Conservation (phyloP, 2,113 vertebrate species). For the Chaetorhynchus papuensis region DNA sequence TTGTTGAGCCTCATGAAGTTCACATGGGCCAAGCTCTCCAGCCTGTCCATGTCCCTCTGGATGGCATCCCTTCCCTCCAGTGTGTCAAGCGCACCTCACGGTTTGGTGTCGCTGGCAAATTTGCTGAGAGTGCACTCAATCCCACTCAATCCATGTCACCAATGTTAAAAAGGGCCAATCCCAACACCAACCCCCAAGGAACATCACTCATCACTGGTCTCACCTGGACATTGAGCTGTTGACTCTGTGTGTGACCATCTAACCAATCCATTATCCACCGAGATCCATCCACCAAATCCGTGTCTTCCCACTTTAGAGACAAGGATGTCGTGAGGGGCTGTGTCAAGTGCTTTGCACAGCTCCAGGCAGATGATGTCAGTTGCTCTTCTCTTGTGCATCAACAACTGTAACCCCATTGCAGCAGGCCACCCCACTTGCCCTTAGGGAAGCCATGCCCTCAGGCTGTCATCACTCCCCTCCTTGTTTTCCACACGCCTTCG, state of each 20-base stretch:
- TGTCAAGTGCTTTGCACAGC: neutral
- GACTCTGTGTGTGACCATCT: neutral
- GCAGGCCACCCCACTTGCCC: neutral
- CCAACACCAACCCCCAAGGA: neutral
- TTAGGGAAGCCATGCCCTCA: neutral
- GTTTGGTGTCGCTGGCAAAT: fast-evolving
- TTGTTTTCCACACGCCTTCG: neutral
- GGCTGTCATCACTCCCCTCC: neutral
- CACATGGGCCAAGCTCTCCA: neutral
- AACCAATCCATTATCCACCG: neutral
- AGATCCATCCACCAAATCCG: fast-evolving
- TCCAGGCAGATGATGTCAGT: neutral
- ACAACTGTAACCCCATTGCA: neutral
- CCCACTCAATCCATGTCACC: no score
- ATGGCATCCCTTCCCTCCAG: neutral
- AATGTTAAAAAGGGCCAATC: neutral
- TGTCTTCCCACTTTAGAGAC: neutral
- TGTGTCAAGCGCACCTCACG: fast-evolving
- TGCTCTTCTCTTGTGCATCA: neutral
- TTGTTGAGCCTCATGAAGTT: neutral
- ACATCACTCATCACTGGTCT: neutral
- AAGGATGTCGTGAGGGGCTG: neutral
- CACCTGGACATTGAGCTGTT: neutral
- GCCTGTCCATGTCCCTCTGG: neutral
- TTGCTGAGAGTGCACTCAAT: neutral